phyloP scores from a whole-genome alignment of 1,140 invertebrate genomes.

The Nephila pilipes region DNA sequence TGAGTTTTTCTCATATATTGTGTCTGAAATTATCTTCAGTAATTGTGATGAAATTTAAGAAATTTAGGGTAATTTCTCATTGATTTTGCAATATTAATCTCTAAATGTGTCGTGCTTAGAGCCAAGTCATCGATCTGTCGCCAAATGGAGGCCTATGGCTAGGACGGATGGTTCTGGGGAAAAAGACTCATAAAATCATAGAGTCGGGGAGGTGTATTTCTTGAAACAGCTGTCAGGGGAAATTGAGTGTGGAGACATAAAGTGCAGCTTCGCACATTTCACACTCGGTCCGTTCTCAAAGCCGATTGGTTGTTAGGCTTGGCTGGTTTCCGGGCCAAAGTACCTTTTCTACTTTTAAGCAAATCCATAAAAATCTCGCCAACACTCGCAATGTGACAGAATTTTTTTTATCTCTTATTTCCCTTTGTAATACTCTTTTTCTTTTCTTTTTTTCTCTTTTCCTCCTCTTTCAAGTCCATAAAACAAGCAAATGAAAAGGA shows the following conservation, averaged over 20 bases:
- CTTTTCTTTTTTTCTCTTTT: slow-evolving; percentile 44
- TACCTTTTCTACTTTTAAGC: slow-evolving; percentile 76
- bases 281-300: slow-evolving; percentile 73
- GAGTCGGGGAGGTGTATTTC: slow-evolving; percentile 75
- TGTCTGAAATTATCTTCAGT: not conserved
- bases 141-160: slow-evolving; percentile 30
- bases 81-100: not conserved
- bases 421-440: slow-evolving; percentile 27
- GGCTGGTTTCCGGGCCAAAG: slow-evolving; percentile 66
- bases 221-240: slow-evolving; percentile 76
- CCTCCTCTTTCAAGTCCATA: slow-evolving; percentile 63
- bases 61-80: not conserved
- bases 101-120: not conserved
- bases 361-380: slow-evolving; percentile 77
- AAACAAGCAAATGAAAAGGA: slow-evolving; percentile 75
- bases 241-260: slow-evolving; percentile 77
- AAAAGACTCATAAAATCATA: slow-evolving; percentile 76
- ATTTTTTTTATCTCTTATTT: slow-evolving; percentile 40
- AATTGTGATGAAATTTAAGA: not conserved
- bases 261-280: slow-evolving; percentile 75
- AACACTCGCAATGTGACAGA: slow-evolving; percentile 70
- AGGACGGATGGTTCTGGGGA: not conserved
- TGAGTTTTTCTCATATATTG: not conserved
- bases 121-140: slow-evolving; percentile 56
- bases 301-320: slow-evolving; percentile 76